Conservation (phyloP, 2,113 vertebrate species). For the Pungitius pungitius region DNA sequence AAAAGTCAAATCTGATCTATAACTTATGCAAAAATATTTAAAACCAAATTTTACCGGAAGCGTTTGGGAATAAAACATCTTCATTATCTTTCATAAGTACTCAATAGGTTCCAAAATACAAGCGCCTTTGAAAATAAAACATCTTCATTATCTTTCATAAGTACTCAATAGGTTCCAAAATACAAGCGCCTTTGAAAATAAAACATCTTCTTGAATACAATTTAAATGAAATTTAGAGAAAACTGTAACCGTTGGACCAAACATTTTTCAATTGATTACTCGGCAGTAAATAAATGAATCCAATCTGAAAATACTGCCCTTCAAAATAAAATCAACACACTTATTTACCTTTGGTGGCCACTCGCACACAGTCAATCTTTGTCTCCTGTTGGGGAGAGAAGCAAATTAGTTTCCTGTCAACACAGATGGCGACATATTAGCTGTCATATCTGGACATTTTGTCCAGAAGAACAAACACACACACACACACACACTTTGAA, state of each 20-base stretch:
- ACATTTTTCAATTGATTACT: no score
- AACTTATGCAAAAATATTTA: no score
- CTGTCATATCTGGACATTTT: slow-evolving; percentile 41
- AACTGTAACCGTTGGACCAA: background rate
- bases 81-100: background rate
- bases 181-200: background rate
- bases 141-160: background rate
- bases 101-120: slow-evolving; percentile 5
- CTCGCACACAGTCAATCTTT: slow-evolving; percentile 95
- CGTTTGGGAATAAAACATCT: no score
- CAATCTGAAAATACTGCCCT: background rate
- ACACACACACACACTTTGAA: background rate
- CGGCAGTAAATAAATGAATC: background rate
- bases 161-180: slow-evolving; percentile 1
- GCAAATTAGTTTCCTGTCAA: slow-evolving; percentile 51
- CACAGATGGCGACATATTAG: slow-evolving; percentile 27
- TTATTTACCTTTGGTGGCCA: slow-evolving; percentile 93
- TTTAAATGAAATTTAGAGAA: background rate
- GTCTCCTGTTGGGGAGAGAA: slow-evolving; percentile 88
- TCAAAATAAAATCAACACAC: slow-evolving; percentile 29
- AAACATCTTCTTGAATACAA: no score
- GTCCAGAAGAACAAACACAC: slow-evolving; percentile 1
- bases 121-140: background rate
- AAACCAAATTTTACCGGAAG: no score
- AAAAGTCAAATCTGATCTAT: no score